Conservation (phyloP, 2,797 vertebrate species). For the Oceanodroma leucorhoa region DNA sequence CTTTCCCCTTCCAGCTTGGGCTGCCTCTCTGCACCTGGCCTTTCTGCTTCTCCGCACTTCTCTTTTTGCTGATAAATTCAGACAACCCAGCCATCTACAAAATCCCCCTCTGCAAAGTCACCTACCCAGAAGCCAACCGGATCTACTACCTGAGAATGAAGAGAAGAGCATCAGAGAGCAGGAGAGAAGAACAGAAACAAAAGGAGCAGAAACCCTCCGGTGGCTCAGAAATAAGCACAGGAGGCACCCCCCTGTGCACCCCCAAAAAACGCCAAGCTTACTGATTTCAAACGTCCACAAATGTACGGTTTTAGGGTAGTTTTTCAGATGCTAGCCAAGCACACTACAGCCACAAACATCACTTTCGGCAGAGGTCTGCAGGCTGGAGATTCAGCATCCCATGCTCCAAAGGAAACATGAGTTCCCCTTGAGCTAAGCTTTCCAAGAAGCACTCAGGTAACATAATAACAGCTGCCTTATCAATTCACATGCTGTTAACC, state of each 20-base stretch:
- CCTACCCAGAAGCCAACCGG: conserved; percentile 92
- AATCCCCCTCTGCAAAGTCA: conserved; percentile 88
- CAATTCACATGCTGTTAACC: neutral
- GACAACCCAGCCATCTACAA: conserved; percentile 85
- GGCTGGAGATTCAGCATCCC: neutral
- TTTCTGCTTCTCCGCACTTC: conserved; percentile 91
- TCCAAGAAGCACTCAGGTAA: neutral
- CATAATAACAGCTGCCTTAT: neutral
- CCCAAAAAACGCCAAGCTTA: neutral
- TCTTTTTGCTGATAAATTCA: conserved; percentile 88
- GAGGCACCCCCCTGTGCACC: neutral
- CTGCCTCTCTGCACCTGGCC: conserved; percentile 92
- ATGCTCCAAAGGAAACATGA: fast-evolving
- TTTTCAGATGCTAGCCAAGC: neutral
- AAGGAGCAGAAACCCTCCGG: neutral
- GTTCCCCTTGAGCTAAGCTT: conserved; percentile 16
- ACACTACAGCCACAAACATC: neutral
- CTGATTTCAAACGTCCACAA: neutral
- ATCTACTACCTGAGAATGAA: conserved; percentile 74
- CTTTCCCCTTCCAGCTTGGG: conserved; percentile 81
- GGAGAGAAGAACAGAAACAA: neutral
- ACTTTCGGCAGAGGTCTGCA: neutral
- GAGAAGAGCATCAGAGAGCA: neutral
- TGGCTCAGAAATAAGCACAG: neutral
- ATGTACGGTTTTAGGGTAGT: neutral